Base-by-base conservation (phyloP, 1,140 invertebrate genomes). In the Scaptomyza pallida region DNA sequence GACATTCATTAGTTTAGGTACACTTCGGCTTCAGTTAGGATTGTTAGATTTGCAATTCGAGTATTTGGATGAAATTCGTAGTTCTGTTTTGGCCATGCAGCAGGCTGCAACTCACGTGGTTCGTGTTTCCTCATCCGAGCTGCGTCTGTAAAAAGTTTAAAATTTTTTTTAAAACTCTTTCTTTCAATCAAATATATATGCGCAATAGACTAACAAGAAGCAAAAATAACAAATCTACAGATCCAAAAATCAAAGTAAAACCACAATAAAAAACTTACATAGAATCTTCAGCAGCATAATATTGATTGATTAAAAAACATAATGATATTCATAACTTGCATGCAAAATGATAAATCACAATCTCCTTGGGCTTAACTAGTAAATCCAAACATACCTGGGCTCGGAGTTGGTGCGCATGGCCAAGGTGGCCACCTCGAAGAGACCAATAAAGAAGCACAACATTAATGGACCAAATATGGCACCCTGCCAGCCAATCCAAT, bases 401-500 rank as follows among this genome's bases (percentile, higher is more conserved):
- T 91, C 90, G 86, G 82, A 56, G 2, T 78, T 79, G 16, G 60
- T 71, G 26, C 90, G 77, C 86, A 91, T 86, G 4, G 90, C 83
- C 47, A 91, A 47, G 0, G 89, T 81, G 43, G 86, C 79, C n/a
- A 91, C 80, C 52, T 91, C 90, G 52, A 91, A 91, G 2, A 91
- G 77, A 8, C 91, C 91, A 35, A 91, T 91, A 51, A 91, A 89
- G 62, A 91, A 86, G 89, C 98, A 99, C 0, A 99, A 92, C 16
- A 99, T 93, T 1, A 99, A 93, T 0, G 99, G 98, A 0, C 99
- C 99, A 69, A 99, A 96, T 59, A 99, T 97, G 0, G 98, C 98
- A 0, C 99, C 99, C 92, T 99, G 97, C 43, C 98, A 94, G 0
- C 99, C 99, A 56, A 99, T 93, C 93, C 97, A 99, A 91, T 99